A percentile compares a stretch with the other conserved stretches of the same genome.
phyloP scores from a whole-genome alignment of 1,140 invertebrate species.

The Bactericera cockerelli region DNA sequence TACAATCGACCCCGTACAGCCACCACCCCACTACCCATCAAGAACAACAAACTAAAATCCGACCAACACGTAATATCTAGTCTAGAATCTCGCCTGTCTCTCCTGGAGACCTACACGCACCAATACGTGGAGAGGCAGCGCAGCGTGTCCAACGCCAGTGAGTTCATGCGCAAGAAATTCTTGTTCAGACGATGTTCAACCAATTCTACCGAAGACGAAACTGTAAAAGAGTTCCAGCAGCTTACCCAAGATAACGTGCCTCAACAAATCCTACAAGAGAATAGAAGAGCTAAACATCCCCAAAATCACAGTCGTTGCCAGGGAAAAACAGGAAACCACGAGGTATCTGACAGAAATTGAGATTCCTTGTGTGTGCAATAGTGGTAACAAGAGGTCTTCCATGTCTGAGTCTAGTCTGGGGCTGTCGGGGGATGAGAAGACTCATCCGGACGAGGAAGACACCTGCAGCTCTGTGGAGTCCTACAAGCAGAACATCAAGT shows the following conservation, averaged over 20 bases:
- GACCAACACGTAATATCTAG: not conserved
- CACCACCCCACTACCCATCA: not conserved
- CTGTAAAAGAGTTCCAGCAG: not conserved
- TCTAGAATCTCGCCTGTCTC: not conserved
- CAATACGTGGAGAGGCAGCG: not conserved
- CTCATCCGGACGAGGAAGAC: not conserved
- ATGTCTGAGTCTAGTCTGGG: not conserved
- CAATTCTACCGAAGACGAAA: conserved; percentile 4
- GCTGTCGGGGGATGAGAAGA: not conserved
- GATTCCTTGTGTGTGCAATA: not conserved
- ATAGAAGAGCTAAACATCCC: not conserved
- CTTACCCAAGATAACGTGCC: not conserved
- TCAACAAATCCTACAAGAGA: not conserved
- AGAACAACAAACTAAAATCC: not conserved
- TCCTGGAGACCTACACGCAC: not conserved
- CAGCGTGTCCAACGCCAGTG: not conserved
- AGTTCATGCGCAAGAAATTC: conserved; percentile 1
- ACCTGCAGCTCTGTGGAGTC: not conserved
- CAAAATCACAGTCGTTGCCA: not conserved
- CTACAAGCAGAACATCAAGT: not conserved
- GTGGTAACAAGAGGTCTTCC: not conserved
- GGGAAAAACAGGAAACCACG: not conserved
- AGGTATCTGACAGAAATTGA: not conserved
- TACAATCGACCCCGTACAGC: not conserved
- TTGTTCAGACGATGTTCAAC: not conserved